Evolutionary conservation across 2,113 vertebrate species (phyloP).

Genomic region (Gnathonemus echidnorhynchus): DNA sequence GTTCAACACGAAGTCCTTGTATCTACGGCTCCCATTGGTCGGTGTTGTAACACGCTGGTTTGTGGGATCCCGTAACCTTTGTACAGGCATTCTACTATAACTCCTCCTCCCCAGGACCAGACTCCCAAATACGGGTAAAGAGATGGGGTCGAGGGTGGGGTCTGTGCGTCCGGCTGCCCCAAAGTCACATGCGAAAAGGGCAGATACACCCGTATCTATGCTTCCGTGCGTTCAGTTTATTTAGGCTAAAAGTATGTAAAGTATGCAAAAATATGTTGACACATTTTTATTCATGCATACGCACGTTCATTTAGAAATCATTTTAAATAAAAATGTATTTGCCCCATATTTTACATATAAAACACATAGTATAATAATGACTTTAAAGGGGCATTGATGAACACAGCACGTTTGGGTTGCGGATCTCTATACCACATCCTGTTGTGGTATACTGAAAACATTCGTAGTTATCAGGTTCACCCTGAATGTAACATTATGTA

Average conservation of each 20-base stretch:
- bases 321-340: neutral
- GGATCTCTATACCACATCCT: neutral
- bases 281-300: neutral
- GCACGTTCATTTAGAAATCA: neutral
- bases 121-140: neutral
- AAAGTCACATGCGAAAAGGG: neutral
- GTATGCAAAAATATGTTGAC: neutral
- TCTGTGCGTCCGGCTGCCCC: neutral
- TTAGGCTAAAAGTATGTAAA: neutral
- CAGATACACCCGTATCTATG: neutral
- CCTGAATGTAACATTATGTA: neutral
- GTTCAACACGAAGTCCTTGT: conserved; percentile 18
- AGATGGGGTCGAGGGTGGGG: neutral
- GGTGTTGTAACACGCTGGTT: neutral
- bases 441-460: neutral
- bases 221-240: neutral
- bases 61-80: conserved; percentile 11
- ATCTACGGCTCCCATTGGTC: conserved; percentile 46
- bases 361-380: neutral
- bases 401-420: neutral
- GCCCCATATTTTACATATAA: neutral
- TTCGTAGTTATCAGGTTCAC: neutral
- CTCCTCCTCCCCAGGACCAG: neutral
- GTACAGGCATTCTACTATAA: conserved; percentile 17
- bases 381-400: neutral